Evolutionary conservation across 2,888 invertebrate genomes (phyloP), one percentile per base, ranked within the genome.

Genomic region (Apodemia hepburni): DNA sequence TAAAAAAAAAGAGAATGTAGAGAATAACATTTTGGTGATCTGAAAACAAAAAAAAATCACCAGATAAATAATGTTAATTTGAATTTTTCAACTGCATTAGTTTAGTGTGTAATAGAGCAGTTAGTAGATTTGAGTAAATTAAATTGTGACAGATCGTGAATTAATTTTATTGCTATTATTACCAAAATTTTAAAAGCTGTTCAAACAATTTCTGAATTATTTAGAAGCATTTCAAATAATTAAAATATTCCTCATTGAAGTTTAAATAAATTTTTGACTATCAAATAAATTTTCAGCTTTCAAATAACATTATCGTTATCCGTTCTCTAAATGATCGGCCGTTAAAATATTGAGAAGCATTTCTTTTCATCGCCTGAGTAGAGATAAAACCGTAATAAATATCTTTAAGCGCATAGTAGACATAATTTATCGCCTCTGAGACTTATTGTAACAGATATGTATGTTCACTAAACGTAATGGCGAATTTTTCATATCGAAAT

Each of bases 381-480:
- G 51, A 70, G 69, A 71, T 69, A 68, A 69, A 61, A 62, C 65
- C 63, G 58, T 63, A 59, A 68, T 68, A 66, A 66, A 68, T 67
- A 68, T 63, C 69, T 61, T 66, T 66, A 69, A 65, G 63, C 62
- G 67, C 68, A 67, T 65, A 72, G 67, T 70, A 71, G 71, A 70
- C 69, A 72, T 73, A 71, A 79, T 77, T 78, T 77, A 78, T 77
- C 76, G 79, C 75, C 76, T 76, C 77, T 65, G 71, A 73, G 85
- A 86, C 84, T 86, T 85, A 87, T 79, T 77, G 68, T 87, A 86
- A 86, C 77, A 81, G 88, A 89, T 89, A 89, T 89, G 88, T 85
- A 82, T 84, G 78, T 73, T 70, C 71, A 64, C 68, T 60, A 64
- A 71, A 71, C 73, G 65, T 71, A 64, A 65, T 73, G 75, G 71